Base-by-base conservation (phyloP, 2,888 invertebrate genomes). In the Ochropleura plecta region DNA sequence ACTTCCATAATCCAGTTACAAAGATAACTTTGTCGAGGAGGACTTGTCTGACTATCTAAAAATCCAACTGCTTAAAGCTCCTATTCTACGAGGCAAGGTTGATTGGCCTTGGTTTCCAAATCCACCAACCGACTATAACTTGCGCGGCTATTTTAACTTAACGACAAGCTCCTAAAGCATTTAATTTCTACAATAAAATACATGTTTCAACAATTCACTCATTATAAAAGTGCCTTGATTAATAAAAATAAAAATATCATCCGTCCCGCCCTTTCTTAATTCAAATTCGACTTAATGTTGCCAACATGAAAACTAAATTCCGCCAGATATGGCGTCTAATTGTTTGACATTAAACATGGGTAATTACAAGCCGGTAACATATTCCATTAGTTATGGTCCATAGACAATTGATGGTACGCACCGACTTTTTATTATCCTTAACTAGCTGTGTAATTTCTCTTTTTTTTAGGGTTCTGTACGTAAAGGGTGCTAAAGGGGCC, bases 341-440 rank as follows among this genome's bases (percentile, higher is more conserved):
- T 89, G 89, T 88, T 89, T 88, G 87, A 83, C 86, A 85, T 87
- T 88, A 84, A 75, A 84, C 75, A 75, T 14, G 55, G 68, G 62
- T 83, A 85, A 86, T 85, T 83, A 85, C 76, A 88, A 87, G 78
- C 62, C 66, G 68, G 79, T 64, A 79, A 79, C 79, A 83, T 76
- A 76, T 78, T 79, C 74, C 73, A 81, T 83, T 77, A 81, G 80
- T 80, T 77, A 84, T 84, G 87, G 88, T 83, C 82, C 72, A 81
- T 82, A 83, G 81, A 76, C 82, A 87, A 88, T 88, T 88, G 82
- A 78, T 68, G 75, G 80, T 66, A 74, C 77, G 69, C 68, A 81
- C 63, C 71, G 82, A 73, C 72, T 79, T 85, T 88, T 86, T 88
- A 88, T 85, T 82, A 77, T 65, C 67, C 57, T n/a, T 78, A 77